phyloP scores from a whole-genome alignment of 2,113 vertebrate species.

The Panthera leo region DNA sequence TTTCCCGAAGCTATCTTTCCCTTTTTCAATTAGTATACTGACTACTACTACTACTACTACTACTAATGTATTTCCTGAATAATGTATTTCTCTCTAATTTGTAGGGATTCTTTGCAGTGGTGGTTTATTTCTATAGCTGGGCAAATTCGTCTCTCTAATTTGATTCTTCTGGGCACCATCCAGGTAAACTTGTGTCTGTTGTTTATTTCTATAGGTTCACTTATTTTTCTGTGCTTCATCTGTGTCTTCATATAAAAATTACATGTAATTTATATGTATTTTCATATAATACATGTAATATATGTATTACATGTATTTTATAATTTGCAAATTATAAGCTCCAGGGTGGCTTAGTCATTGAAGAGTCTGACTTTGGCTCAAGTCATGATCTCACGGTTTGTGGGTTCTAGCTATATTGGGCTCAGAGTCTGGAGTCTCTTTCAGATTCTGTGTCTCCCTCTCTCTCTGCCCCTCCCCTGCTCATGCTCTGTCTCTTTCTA shows the following conservation, averaged over 20 bases:
- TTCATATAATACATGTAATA: no score
- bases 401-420: no score
- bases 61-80: background rate
- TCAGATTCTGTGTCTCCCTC: no score
- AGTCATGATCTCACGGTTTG: no score
- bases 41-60: background rate
- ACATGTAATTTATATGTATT: background rate
- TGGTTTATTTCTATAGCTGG: background rate
- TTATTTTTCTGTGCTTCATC: background rate
- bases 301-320: no score
- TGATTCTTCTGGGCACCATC: background rate
- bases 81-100: background rate
- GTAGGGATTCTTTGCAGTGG: background rate
- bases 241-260: background rate
- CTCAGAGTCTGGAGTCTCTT: no score
- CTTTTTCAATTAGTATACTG: background rate
- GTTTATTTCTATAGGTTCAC: background rate
- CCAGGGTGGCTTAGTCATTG: no score
- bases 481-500: no score
- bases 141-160: background rate
- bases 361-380: no score
- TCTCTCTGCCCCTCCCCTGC: no score
- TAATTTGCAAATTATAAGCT: no score
- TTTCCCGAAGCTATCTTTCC: background rate
- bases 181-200: background rate